Evolutionary conservation across 2,797 vertebrate genomes (phyloP).

Genomic region (Selene dorsalis): DNA sequence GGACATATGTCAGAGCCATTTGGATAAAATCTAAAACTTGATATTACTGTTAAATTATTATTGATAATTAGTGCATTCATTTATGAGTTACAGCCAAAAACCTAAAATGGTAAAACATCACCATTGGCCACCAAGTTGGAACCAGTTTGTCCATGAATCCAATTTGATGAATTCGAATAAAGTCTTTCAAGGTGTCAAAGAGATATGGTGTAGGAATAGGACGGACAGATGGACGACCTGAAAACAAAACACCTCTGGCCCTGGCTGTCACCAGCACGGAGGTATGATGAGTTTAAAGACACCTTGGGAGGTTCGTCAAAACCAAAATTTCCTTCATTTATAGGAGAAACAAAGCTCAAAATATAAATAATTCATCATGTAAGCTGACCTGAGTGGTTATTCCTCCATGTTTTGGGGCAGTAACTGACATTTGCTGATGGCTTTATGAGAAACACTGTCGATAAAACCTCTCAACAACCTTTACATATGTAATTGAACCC

Average conservation of each 20-base stretch:
- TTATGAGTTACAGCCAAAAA: no score
- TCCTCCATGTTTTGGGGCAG: slow-evolving; percentile 57
- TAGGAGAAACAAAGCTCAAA: slow-evolving; percentile 54
- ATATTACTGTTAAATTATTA: no score
- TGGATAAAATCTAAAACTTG: no score
- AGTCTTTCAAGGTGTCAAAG: no score
- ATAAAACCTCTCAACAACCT: slow-evolving; percentile 63
- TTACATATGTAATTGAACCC: slow-evolving; percentile 69
- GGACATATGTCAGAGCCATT: no score
- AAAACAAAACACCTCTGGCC: background rate
- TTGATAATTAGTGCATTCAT: no score
- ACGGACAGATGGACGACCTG: background rate
- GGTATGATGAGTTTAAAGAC: background rate
- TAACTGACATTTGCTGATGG: slow-evolving; percentile 57
- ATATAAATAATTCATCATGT: slow-evolving; percentile 75
- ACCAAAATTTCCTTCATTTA: slow-evolving; percentile 41
- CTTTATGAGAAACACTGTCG: slow-evolving; percentile 65
- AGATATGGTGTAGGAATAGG: no score
- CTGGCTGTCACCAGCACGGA: no score
- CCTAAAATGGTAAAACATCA: no score
- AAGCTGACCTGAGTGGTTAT: slow-evolving; percentile 46
- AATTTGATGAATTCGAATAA: no score
- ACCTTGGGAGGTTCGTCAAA: slow-evolving; percentile 44
- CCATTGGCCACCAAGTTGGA: no score
- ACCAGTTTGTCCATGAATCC: no score